A percentile compares a stretch with the other conserved stretches of the same genome.
phyloP scores from a whole-genome alignment of 2,797 vertebrate species.

The Chaetodon trifasciatus region DNA sequence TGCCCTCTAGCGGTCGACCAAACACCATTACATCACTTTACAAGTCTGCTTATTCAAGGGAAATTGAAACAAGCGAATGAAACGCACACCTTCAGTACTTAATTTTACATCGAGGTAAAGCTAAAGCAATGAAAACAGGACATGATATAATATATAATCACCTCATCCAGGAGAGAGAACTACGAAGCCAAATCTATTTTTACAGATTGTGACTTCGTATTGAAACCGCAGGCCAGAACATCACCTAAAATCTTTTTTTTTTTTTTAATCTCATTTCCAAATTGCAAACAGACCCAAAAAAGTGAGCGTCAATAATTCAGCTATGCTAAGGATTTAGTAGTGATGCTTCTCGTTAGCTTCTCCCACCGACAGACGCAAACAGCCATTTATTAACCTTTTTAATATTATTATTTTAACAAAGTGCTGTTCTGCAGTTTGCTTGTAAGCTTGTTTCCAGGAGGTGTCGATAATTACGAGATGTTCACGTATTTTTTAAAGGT shows the following conservation, averaged over 20 bases:
- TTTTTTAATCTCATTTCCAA: no score
- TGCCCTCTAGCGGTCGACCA: slow-evolving; percentile 45
- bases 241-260: background rate
- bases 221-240: background rate
- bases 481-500: slow-evolving; percentile 9
- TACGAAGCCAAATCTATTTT: background rate
- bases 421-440: background rate
- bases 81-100: background rate
- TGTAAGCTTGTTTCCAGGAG: background rate
- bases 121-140: background rate
- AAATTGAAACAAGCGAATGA: background rate
- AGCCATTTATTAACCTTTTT: background rate
- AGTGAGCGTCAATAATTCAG: background rate
- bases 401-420: background rate
- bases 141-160: background rate
- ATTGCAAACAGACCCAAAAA: background rate
- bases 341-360: background rate
- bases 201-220: background rate
- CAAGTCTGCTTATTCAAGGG: slow-evolving; percentile 7
- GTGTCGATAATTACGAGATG: background rate
- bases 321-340: background rate
- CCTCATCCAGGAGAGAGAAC: background rate
- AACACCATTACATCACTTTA: slow-evolving; percentile 38
- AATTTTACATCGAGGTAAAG: background rate
- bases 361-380: background rate